phyloP scores from a whole-genome alignment of 1,140 invertebrate genomes.

The Zaprionus nigranus region DNA sequence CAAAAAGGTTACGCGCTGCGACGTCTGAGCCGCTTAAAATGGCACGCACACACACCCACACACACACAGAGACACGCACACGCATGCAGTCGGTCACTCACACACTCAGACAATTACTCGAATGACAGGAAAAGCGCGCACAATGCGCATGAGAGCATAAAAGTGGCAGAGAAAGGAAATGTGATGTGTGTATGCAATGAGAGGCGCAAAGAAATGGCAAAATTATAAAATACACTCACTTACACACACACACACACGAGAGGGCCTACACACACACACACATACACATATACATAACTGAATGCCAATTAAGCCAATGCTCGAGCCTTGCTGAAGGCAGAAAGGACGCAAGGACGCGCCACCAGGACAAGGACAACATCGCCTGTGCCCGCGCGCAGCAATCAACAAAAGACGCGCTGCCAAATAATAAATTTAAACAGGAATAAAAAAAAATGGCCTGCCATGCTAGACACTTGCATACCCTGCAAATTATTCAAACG shows the following conservation, averaged over 20 bases:
- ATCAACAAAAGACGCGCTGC: constrained; percentile 76
- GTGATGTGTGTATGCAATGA: constrained; percentile 59
- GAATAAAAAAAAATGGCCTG: constrained; percentile 29
- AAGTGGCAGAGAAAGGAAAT: constrained; percentile 61
- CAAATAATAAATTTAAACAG: constrained; percentile 76
- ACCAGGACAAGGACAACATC: constrained; percentile 43
- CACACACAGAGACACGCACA: constrained; percentile 28
- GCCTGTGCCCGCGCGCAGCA: constrained; percentile 49
- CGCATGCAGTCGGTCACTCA: constrained; percentile 27
- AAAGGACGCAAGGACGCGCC: constrained; percentile 34
- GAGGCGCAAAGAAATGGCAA: constrained; percentile 67
- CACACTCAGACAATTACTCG: constrained; percentile 69
- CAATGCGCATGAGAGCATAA: constrained; percentile 76
- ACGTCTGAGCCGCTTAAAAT: constrained; percentile 66
- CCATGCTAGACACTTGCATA: not conserved
- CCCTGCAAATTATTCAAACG: not conserved
- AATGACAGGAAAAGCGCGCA: constrained; percentile 79
- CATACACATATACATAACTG: constrained; percentile 45
- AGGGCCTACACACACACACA: constrained; percentile 11
- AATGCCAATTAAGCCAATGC: constrained; percentile 80
- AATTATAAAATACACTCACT: constrained; percentile 69
- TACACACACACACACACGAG: constrained; percentile 7
- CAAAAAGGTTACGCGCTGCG: constrained; percentile 62
- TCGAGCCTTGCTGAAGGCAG: constrained; percentile 47
- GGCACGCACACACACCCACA: constrained; percentile 32